A percentile compares a stretch with the other conserved stretches of the same genome.
Conservation (phyloP, 2,113 vertebrate species). For the Semnornis frantzii region DNA sequence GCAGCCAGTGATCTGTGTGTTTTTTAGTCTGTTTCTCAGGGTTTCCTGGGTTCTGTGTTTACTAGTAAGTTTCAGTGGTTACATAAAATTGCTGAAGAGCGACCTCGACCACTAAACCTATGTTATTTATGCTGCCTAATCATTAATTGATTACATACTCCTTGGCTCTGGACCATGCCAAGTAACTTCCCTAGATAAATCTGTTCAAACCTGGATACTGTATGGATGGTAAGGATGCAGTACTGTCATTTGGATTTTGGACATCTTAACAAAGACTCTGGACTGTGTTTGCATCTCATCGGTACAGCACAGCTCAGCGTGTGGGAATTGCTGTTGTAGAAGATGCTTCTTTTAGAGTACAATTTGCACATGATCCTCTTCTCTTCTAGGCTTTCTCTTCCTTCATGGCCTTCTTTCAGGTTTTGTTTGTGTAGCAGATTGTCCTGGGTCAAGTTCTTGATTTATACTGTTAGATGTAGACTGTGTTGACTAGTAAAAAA, state of each 20-base stretch:
- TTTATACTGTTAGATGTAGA: neutral
- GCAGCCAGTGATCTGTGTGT: neutral
- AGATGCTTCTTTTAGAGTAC: neutral
- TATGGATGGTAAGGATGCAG: neutral
- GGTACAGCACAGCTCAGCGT: rapidly evolving
- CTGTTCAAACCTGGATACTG: rapidly evolving
- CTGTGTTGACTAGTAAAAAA: neutral
- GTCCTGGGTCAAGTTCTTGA: neutral
- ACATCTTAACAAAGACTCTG: neutral
- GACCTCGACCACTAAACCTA: neutral
- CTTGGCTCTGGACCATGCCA: neutral
- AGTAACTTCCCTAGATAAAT: neutral
- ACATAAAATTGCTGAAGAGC: neutral
- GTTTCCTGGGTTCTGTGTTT: neutral
- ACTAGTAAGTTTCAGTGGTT: neutral
- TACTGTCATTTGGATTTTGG: neutral
- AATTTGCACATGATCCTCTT: neutral
- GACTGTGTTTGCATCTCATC: neutral
- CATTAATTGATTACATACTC: neutral
- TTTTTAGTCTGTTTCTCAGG: neutral
- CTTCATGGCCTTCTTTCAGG: neutral
- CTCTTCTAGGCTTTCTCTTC: neutral
- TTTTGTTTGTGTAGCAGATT: neutral
- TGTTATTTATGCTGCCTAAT: neutral
- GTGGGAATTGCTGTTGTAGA: neutral